Base-by-base conservation (phyloP, 2,888 invertebrate species). In the Drosophila setosimentum region DNA sequence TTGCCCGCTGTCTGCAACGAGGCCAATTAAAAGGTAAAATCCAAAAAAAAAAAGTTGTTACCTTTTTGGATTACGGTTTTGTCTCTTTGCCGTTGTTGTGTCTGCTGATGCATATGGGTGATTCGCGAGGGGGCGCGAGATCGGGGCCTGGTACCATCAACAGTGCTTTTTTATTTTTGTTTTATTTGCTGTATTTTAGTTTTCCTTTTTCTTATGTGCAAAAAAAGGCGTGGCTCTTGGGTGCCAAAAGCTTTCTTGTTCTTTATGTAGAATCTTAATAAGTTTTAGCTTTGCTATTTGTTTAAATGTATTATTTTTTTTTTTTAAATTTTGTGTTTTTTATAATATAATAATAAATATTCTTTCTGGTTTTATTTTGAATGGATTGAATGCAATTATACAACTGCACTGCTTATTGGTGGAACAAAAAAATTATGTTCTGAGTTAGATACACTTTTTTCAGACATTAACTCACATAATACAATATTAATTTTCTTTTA, bases 211-310 rank as follows among this genome's bases (percentile, higher is more conserved):
- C 66, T 53, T 68, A 18, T 59, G 50, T 53, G 27, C 50, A 45
- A 42, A 32, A 32, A 68, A 74, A 81, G 82, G 77, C 77, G 85
- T 85, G 83, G 81, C 68, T 24, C 59, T 59, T 65, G 62, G 65
- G 62, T 72, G 72, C 55, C 62, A 76, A 68, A 79, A 59, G 55
- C 60, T 40, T 53, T 37, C 21, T 21, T 45, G 45, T 24, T 24
- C 13, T 45, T 37, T 72, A 48, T 58, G 42, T 49, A 30, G 55
- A 67, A 60, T 55, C 68, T 66, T 59, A 68, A 78, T 67, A 67
- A 67, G 42, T 68, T 53, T 21, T 21, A 10, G 21, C 27, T 18
- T 30, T 70, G 30, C 10, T 13, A 13, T n/a, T 18, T 49, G 13
- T 68, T 60, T 54, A 35, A 24, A 2, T 68, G 10, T 5, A 55